Base-by-base conservation (phyloP, 2,888 invertebrate genomes). In the Synergus japonicus region DNA sequence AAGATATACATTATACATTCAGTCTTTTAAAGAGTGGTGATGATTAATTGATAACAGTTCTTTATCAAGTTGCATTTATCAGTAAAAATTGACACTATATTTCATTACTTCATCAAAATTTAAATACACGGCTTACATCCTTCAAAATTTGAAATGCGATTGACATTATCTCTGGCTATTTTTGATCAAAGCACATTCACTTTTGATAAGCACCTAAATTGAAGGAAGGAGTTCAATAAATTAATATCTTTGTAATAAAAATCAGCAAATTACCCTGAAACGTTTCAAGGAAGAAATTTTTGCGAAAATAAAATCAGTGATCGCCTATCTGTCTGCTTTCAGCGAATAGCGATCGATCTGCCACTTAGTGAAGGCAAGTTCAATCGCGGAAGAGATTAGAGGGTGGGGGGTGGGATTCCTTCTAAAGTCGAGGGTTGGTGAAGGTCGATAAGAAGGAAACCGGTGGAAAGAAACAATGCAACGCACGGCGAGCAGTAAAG, bases 401-500 rank as follows among this genome's bases (percentile, higher is more conserved):
- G 49, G 18, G 79, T 43, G 76, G 41, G 37, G 76, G 65, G 15
- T 63, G 63, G 63, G 60, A 69, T 44, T 73, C 54, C 49, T 54
- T 37, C 69, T 15, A 73, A 73, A 73, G 69, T 54, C 69, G 49
- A 54, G 69, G 69, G 69, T 73, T 73, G 49, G 54, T 54, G 69
- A 73, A 73, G 37, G 54, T 22, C 49, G 77, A 79, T 58, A 73
- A 77, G 78, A 58, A 63, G 67, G n/a, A 54, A 76, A 69, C 49
- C 67, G 65, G 67, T 76, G 76, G 79, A 76, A 82, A 83, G 82
- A 86, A 88, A 88, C 87, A 89, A 87, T 88, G 87, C 77, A 49
- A 69, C 73, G 63, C 77, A 18, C 69, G 77, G 76, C 78, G 84
- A 83, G 86, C 88, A 86, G 87, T 87, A 88, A 90, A 90, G 89